These are phyloP conservation scores for Lepidurus couesii DNA, from an alignment of 1,140 invertebrate species.

Conservation along the genomic window DNA sequence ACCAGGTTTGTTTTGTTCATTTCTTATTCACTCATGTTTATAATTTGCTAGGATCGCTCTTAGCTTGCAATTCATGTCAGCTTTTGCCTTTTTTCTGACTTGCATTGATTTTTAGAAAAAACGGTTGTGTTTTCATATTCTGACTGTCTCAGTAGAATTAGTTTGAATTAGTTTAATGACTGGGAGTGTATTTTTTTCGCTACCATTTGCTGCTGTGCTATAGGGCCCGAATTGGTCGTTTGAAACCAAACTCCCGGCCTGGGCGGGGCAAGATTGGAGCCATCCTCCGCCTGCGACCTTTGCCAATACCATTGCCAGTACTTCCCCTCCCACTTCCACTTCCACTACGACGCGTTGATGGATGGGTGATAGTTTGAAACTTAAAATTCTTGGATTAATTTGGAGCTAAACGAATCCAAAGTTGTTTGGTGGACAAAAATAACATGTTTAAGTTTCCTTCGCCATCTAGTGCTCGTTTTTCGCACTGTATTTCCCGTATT, in stretches of 20 bases:
- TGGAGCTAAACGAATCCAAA: not conserved
- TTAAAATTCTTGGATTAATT: slow-evolving; percentile 1
- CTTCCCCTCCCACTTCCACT: not conserved
- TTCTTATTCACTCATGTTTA: slow-evolving; percentile 38
- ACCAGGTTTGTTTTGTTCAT: slow-evolving; percentile 55
- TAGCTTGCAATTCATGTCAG: not conserved
- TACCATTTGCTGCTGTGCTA: slow-evolving; percentile 22
- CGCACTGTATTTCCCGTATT: not conserved
- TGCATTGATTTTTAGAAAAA: too few species aligned
- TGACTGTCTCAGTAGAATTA: not conserved
- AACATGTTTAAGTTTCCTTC: not conserved
- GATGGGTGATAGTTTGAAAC: not conserved
- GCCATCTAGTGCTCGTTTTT: not conserved
- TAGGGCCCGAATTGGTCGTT: slow-evolving; percentile 33
- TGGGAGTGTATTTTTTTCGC: slow-evolving; percentile 24
- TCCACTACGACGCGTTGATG: slow-evolving; percentile 20
- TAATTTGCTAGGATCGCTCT: slow-evolving; percentile 23
- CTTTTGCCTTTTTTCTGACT: not conserved
- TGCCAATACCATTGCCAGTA: not conserved
- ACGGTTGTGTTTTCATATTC: too few species aligned
- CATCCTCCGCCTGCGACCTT: slow-evolving; percentile 9
- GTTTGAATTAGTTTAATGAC: slow-evolving; percentile 27
- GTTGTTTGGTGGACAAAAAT: not conserved
- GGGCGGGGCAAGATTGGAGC: not conserved
- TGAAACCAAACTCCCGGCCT: slow-evolving; percentile 17